Percentiles rank a stretch among this genome's conserved stretches.
Evolutionary conservation across 2,888 invertebrate genomes (phyloP).

Genomic region (Myopa tessellatipennis): DNA sequence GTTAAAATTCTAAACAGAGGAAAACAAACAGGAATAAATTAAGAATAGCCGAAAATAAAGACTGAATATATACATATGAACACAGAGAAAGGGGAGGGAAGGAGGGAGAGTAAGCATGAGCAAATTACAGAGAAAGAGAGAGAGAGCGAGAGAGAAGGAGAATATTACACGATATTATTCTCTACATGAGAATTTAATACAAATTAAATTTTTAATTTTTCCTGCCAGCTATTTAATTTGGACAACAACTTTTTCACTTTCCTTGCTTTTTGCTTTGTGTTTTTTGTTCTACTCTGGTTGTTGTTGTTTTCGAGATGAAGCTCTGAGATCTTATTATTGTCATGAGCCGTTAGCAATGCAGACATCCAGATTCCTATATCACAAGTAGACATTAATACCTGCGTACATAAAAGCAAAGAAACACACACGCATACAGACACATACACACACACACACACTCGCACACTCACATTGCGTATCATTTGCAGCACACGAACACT

Average conservation of each 20-base stretch:
- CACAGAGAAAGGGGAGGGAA: background rate
- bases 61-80: too few relatives aligned
- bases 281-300: too few relatives aligned
- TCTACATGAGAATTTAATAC: background rate
- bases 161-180: background rate
- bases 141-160: background rate
- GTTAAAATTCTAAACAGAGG: background rate
- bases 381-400: background rate
- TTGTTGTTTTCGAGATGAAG: too few relatives aligned
- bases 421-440: background rate
- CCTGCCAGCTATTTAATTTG: background rate
- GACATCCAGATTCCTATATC: background rate
- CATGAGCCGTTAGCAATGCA: conserved; percentile 17
- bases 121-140: too few relatives aligned
- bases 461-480: background rate
- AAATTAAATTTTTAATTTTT: conserved; percentile 8
- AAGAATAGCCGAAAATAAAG: too few relatives aligned
- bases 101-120: background rate
- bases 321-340: background rate
- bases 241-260: too few relatives aligned
- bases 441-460: background rate
- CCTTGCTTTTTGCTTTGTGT: too few relatives aligned
- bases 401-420: background rate
- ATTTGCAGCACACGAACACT: background rate
- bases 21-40: background rate